phyloP scores from a whole-genome alignment of 2,797 vertebrate species.

The Sebastes matsubarae region DNA sequence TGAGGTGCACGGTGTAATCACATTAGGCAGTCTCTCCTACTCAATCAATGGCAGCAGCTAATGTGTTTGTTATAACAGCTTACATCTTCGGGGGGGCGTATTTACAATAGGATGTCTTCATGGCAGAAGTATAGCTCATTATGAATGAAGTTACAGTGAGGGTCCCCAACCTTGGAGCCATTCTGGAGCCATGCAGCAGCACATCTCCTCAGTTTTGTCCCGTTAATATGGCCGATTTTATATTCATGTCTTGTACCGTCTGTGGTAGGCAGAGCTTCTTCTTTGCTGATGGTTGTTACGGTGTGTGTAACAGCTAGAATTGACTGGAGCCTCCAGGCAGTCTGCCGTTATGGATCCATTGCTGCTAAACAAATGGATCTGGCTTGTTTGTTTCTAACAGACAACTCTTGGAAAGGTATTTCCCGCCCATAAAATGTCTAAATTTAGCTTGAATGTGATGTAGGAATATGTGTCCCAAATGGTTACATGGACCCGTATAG shows the following conservation, averaged over 20 bases:
- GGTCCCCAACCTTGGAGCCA: neutral
- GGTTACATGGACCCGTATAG: neutral
- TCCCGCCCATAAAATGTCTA: neutral
- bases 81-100: conserved; percentile 14
- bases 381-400: neutral
- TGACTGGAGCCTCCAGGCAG: conserved; percentile 22
- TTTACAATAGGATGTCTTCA: conserved; percentile 5
- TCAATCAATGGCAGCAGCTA: conserved; percentile 54
- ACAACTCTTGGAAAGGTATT: neutral
- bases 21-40: conserved; percentile 50
- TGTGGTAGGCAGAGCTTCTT: conserved; percentile 5
- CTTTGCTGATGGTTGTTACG: conserved; percentile 17
- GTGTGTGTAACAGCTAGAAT: conserved; percentile 50
- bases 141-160: neutral
- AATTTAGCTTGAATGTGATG: neutral
- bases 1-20: conserved; percentile 61
- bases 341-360: conserved; percentile 21
- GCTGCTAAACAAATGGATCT: conserved; percentile 19
- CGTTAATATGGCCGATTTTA: neutral
- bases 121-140: neutral
- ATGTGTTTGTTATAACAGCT: conserved; percentile 54
- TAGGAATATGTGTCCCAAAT: neutral
- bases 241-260: conserved; percentile 19
- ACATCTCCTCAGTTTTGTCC: conserved; percentile 4
- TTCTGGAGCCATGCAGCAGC: neutral